A percentile compares a stretch with the other conserved stretches of the same genome.
Conservation (phyloP, 2,113 vertebrate genomes). For the Entelurus aequoreus region DNA sequence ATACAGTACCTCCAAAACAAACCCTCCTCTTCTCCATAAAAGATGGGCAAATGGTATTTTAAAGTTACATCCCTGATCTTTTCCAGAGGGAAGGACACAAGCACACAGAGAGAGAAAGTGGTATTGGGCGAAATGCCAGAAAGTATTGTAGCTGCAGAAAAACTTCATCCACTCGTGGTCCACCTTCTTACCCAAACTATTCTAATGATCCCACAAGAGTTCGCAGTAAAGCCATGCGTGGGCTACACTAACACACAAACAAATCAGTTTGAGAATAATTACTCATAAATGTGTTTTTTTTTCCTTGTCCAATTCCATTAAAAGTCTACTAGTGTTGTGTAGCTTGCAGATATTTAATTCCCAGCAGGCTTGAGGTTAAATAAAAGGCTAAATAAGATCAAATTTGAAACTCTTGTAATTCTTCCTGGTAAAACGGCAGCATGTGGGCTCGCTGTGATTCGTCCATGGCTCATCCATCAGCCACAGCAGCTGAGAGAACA, state of each 20-base stretch:
- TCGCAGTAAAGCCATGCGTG: not conserved
- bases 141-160: constrained; percentile 27
- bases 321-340: not conserved
- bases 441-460: not conserved
- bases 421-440: not conserved
- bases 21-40: no score
- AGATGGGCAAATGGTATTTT: no score
- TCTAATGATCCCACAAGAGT: constrained; percentile 33
- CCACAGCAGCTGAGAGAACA: constrained; percentile 1
- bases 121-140: constrained; percentile 36
- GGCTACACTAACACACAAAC: not conserved
- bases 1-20: no score
- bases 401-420: constrained; percentile 5
- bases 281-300: not conserved
- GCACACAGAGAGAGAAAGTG: constrained; percentile 6
- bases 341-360: constrained; percentile 1
- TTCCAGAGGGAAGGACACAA: constrained; percentile 7
- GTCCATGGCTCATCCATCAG: constrained; percentile 4
- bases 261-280: not conserved
- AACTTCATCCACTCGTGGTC: constrained; percentile 24
- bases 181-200: constrained; percentile 39
- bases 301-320: not conserved
- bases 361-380: not conserved
- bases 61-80: not conserved
- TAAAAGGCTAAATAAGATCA: constrained; percentile 3